phyloP scores from a whole-genome alignment of 2,888 invertebrate genomes.

The Masnerella sp. region DNA sequence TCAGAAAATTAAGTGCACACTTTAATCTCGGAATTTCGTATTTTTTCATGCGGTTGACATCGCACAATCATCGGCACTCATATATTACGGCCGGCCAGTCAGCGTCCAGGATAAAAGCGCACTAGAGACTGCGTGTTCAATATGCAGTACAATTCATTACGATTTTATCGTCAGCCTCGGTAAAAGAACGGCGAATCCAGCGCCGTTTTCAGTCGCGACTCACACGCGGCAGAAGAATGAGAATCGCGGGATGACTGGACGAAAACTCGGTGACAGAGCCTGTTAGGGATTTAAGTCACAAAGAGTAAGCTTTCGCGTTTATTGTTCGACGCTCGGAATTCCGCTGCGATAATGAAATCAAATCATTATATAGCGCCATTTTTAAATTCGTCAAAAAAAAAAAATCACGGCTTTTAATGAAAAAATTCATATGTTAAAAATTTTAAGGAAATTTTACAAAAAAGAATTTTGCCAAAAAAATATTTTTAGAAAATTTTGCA shows the following conservation, averaged over 20 bases:
- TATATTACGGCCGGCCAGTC: slow-evolving; percentile 35
- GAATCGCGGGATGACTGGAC: slow-evolving; percentile 57
- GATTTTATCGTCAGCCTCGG: slow-evolving; percentile 26
- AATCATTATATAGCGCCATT: slow-evolving; percentile 36
- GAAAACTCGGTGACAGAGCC: slow-evolving; percentile 61
- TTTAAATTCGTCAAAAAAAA: no score
- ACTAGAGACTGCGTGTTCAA: slow-evolving; percentile 29
- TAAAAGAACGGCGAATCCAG: slow-evolving; percentile 17
- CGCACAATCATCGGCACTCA: slow-evolving; percentile 21
- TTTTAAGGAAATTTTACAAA: no score
- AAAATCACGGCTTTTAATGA: no score
- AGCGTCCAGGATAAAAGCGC: slow-evolving; percentile 23
- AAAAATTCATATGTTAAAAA: no score
- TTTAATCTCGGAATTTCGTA: slow-evolving; percentile 15
- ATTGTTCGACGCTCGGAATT: slow-evolving; percentile 43
- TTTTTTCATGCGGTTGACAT: slow-evolving; percentile 28
- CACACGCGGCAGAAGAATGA: slow-evolving; percentile 61
- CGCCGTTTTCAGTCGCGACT: slow-evolving; percentile 63
- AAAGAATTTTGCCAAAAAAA: no score
- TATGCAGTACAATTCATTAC: slow-evolving; percentile 40
- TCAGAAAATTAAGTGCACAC: slow-evolving; percentile 15
- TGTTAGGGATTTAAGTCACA: slow-evolving; percentile 56
- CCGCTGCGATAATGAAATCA: slow-evolving; percentile 54
- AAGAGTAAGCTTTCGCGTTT: slow-evolving; percentile 39
- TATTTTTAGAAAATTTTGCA: no score